phyloP scores from a whole-genome alignment of 2,797 vertebrate genomes.

The Amblyopsis hoosieri region DNA sequence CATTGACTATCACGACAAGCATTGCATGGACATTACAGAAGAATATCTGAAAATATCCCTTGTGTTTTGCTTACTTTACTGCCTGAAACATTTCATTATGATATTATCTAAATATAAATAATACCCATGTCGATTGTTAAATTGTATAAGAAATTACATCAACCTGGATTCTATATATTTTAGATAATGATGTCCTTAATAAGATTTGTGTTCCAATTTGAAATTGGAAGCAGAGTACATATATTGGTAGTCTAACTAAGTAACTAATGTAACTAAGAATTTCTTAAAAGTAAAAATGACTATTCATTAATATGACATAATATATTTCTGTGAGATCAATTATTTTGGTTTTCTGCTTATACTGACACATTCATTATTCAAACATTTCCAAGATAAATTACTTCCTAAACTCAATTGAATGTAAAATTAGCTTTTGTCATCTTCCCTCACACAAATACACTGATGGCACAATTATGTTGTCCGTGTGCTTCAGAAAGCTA shows the following conservation, averaged over 20 bases:
- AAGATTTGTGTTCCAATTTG: no score
- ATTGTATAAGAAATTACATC: no score
- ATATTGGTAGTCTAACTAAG: not conserved
- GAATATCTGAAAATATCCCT: no score
- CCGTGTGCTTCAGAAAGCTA: constrained; percentile 31
- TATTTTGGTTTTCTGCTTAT: constrained; percentile 3
- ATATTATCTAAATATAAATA: no score
- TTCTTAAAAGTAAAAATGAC: constrained; percentile 2
- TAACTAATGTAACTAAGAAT: not conserved
- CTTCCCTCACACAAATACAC: constrained; percentile 25
- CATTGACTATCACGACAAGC: no score
- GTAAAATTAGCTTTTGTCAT: constrained; percentile 14
- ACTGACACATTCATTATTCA: constrained; percentile 38
- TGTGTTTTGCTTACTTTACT: no score
- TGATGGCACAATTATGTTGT: constrained; percentile 23
- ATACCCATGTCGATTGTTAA: no score
- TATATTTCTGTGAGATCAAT: not conserved
- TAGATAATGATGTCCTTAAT: no score
- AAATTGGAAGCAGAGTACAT: not conserved
- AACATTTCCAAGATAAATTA: constrained; percentile 22
- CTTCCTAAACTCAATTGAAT: constrained; percentile 9
- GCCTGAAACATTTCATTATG: no score
- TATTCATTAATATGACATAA: constrained; percentile 7
- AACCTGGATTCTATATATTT: no score
- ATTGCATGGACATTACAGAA: no score